A percentile compares a stretch with the other conserved stretches of the same genome.
These are phyloP conservation scores for Myotis davidii DNA, from an alignment of 2,113 vertebrate genomes.

Conservation along the genomic window DNA sequence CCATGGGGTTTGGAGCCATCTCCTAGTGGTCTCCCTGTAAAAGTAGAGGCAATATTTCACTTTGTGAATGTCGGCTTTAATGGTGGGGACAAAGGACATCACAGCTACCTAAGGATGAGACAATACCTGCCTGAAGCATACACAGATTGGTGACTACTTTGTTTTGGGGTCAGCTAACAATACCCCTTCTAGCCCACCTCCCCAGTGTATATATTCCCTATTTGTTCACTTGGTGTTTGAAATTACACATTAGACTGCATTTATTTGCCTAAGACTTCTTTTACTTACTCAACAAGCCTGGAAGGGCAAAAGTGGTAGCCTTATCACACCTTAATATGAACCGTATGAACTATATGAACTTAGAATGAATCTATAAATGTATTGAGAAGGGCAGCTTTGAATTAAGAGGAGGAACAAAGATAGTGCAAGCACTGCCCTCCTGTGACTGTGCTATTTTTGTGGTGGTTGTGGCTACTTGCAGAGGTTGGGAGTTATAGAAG, in stretches of 20 bases:
- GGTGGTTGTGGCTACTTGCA: rapidly evolving
- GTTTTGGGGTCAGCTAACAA: neutral
- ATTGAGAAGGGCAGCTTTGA: slow-evolving; percentile 4
- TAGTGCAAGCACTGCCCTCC: neutral
- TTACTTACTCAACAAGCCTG: neutral
- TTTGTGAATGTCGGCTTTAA: neutral
- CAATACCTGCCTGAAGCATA: neutral
- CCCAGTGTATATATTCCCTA: neutral
- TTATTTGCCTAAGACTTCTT: slow-evolving; percentile 43
- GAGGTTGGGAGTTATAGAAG: neutral
- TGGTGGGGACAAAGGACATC: neutral
- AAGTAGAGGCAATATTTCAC: neutral
- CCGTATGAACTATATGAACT: neutral
- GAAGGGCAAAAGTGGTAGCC: neutral
- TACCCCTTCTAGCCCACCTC: neutral
- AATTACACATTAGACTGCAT: neutral
- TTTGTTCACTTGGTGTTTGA: slow-evolving; percentile 6
- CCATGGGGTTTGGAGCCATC: rapidly evolving
- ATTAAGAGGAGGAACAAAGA: neutral
- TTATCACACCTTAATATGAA: neutral
- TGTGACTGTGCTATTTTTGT: neutral
- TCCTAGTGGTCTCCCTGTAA: neutral
- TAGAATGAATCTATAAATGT: neutral
- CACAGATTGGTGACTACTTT: neutral
- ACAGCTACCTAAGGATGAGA: neutral